Evolutionary conservation across 1,140 invertebrate genomes (phyloP), one percentile per base, ranked within the genome.

Genomic region (Nasonia giraulti): DNA sequence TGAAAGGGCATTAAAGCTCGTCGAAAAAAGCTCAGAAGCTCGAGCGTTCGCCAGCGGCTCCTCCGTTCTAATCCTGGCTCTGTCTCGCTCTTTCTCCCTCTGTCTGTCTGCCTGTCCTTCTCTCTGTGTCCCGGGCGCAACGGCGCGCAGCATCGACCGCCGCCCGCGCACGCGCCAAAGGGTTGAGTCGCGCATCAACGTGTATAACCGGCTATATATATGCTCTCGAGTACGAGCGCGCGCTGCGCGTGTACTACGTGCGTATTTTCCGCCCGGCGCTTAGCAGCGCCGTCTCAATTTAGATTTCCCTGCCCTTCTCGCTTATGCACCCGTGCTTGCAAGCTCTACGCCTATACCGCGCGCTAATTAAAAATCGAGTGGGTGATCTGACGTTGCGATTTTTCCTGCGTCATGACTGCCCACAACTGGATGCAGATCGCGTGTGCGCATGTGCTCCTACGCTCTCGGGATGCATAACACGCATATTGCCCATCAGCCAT

Each of bases 101-200:
- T 62, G 0, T 62, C 55, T 62, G 40, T 44, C 40, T 44, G 40
- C 40, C 40, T 44, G 40, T 14, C 55, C 20, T 20, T 17, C n/a
- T n/a, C n/a, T n/a, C n/a, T n/a, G n/a, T n/a, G n/a, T n/a, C n/a
- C 68, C 68, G 68, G 68, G 68, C 68, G 68, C 68, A 40, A 40
- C 75, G 44, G 75, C 73, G 73, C 73, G 73, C 75, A 76, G 75
- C 75, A 76, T 76, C 75, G 75, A 76, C 75, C 75, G 75, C 40
- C 75, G 37, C 75, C 11, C 68, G 75, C 40, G 75, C 75, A 50
- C 75, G 75, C 75, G 75, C 75, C 31, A 76, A 76, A 76, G 75
- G 75, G 75, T 76, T 76, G 33, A 62, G 6, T 6, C 17, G 14
- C 17, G 55, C 55, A 62, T 62, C 40, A 44, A 44, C 40, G 14